These are phyloP conservation scores for Standfussiana lucernea DNA, from an alignment of 2,888 invertebrate species.

Conservation along the genomic window DNA sequence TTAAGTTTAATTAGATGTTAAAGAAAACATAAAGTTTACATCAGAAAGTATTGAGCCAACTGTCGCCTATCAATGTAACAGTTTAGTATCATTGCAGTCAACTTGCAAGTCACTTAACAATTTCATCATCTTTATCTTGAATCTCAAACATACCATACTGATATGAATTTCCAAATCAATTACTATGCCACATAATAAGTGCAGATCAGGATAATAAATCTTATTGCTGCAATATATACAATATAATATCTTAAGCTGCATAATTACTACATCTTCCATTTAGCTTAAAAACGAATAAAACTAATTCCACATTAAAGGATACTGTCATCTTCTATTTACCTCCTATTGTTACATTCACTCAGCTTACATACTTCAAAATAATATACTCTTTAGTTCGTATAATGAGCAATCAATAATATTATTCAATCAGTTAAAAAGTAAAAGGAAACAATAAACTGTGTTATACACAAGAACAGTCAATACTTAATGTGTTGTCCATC, in stretches of 20 bases:
- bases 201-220: background rate
- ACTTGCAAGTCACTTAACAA: constrained; percentile 15
- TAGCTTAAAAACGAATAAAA: background rate
- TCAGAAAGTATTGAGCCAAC: background rate
- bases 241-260: no score
- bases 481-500: background rate
- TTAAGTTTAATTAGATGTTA: background rate
- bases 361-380: background rate
- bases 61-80: constrained; percentile 3
- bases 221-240: no score
- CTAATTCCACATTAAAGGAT: rapidly evolving
- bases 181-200: background rate
- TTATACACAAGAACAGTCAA: background rate
- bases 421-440: background rate
- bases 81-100: background rate
- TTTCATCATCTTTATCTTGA: constrained; percentile 25
- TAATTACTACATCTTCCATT: background rate
- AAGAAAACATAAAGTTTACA: background rate
- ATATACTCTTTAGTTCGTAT: background rate
- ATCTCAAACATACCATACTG: background rate
- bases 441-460: constrained; percentile 8
- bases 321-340: background rate
- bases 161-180: background rate
- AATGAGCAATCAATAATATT: background rate
- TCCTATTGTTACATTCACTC: background rate